Evolutionary conservation across 2,113 vertebrate species (phyloP), one percentile per base, ranked within the genome.

Genomic region (Erythrolamprus reginae): DNA sequence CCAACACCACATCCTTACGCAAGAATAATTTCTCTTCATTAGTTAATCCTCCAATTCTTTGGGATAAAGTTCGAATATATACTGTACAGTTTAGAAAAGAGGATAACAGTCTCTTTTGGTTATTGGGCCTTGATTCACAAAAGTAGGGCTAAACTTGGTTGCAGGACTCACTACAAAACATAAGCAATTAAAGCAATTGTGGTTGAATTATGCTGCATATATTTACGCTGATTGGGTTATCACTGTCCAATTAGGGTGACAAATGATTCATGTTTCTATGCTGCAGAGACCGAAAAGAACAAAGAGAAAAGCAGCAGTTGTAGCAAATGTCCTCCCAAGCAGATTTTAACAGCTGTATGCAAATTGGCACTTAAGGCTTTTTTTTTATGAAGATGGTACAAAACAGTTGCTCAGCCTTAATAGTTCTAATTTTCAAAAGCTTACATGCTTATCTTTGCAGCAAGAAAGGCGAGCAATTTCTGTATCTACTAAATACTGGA

Each of bases 221-320:
- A 56, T 91, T 50, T 48, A 50, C 10, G 26, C 4, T 88, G 52
- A 50, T 47, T 84, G 55, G 48, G 56, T 70, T 82, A 53, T 52
- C 52, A 38, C 65, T 42, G 86, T 61, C 9, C 23, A 61, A 50
- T 83, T 90, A 70, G 5, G 10, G 38, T 88, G 86, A 92, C 82
- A 88, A 56, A 85, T 70, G 38, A 33, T 38, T 90, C 38, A 53
- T 53, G 48, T 45, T 48, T 24, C 47, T 92, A 21, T 83, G 65
- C 24, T 21, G 38, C 13, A 84, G 19, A 88, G 23, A 50, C 56
- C 56, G n/a, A 45, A 45, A 50, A 84, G 51, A n/a, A n/a, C n/a
- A 55, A 90, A 61, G 55, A 84, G 56, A 86, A 65, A 90, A 84
- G 23, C 53, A 84, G 89, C 48, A 84, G 82, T 56, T 92, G 52